phyloP scores from a whole-genome alignment of 2,888 invertebrate genomes.

The Leptopilina syphax region DNA sequence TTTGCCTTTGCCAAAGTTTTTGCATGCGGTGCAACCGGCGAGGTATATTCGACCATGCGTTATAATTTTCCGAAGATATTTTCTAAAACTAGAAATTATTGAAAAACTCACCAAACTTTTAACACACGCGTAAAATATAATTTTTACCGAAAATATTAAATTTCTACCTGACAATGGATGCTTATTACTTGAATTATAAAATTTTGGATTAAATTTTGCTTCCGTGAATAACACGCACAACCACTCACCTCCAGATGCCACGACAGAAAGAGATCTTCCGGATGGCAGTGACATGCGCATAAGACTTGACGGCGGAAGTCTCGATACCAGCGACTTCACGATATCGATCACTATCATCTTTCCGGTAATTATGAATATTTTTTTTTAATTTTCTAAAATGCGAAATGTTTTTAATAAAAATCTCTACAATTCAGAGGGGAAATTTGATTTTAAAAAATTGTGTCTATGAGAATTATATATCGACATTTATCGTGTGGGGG shows the following conservation, averaged over 20 bases:
- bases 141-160: conserved; percentile 62
- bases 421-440: too few relatives aligned
- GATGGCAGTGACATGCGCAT: conserved; percentile 73
- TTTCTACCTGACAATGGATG: conserved; percentile 67
- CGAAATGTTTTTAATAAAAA: not conserved
- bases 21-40: conserved; percentile 48
- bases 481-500: not conserved
- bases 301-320: conserved; percentile 63
- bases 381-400: not conserved
- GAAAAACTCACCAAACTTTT: conserved; percentile 61
- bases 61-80: conserved; percentile 43
- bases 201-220: conserved; percentile 65
- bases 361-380: conserved; percentile 1
- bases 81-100: conserved; percentile 48
- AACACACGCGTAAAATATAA: conserved; percentile 63
- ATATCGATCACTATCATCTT: conserved; percentile 60
- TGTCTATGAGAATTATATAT: not conserved
- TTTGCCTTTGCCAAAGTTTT: not conserved
- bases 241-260: conserved; percentile 76
- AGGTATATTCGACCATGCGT: conserved; percentile 39
- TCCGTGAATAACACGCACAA: conserved; percentile 64
- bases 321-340: conserved; percentile 63
- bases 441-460: not conserved
- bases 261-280: conserved; percentile 75
- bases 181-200: conserved; percentile 54